A percentile compares a stretch with the other conserved stretches of the same genome.
Conservation (phyloP, 2,888 invertebrate species). For the Drosophila ochracea region DNA sequence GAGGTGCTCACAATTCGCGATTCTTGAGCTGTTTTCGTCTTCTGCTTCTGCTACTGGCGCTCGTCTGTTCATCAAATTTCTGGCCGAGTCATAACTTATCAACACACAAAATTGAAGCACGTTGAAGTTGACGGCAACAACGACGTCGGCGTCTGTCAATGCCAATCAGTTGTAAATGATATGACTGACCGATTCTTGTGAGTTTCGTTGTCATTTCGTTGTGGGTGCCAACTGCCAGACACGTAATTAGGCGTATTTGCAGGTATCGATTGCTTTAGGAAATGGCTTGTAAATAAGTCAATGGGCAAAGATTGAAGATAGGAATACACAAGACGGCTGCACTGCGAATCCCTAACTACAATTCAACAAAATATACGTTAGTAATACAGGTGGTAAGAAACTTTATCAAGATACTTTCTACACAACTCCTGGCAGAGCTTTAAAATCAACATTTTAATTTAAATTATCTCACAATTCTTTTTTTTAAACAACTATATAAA, state of each 20-base stretch:
- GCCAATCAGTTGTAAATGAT: conserved; percentile 73
- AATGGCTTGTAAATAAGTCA: conserved; percentile 50
- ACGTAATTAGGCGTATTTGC: conserved; percentile 28
- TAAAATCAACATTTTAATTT: not conserved
- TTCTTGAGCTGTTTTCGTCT: conserved; percentile 15
- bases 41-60: conserved; percentile 17
- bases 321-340: not conserved
- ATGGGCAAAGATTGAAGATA: not conserved
- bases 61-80: conserved; percentile 39
- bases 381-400: not conserved
- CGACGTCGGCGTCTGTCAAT: conserved; percentile 67
- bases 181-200: conserved; percentile 73
- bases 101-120: conserved; percentile 67
- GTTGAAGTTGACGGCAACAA: conserved; percentile 48
- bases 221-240: conserved; percentile 44
- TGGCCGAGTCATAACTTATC: conserved; percentile 77
- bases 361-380: not conserved
- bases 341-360: not conserved
- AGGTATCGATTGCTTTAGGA: conserved; percentile 43
- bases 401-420: not conserved
- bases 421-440: not conserved
- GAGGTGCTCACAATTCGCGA: conserved; percentile 50
- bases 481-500: not conserved
- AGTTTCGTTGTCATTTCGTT: conserved; percentile 30
- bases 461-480: not conserved